Percentiles rank a stretch among this genome's conserved stretches.
Evolutionary conservation across 2,888 invertebrate species (phyloP).

Genomic region (Lucinisca nassula): DNA sequence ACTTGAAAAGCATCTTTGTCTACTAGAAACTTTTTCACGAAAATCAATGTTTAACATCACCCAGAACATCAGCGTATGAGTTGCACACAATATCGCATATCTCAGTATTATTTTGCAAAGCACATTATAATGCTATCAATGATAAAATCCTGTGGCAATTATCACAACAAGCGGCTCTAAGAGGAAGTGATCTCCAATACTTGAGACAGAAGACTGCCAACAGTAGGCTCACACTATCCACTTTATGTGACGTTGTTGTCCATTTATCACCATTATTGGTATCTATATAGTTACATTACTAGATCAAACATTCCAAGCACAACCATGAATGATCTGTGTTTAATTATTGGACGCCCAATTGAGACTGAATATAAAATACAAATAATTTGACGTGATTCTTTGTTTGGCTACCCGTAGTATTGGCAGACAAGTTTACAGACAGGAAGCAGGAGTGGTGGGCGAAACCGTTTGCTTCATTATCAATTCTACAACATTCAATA

Average conservation of each 20-base stretch:
- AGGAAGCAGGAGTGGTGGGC: no score
- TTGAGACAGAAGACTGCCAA: neutral
- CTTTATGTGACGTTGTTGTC: neutral
- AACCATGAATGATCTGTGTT: neutral
- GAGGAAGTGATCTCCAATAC: neutral
- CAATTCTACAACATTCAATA: no score
- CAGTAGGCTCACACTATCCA: neutral
- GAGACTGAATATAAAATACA: neutral
- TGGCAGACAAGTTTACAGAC: no score
- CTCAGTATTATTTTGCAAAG: neutral
- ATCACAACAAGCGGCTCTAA: neutral
- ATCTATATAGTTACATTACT: constrained; percentile 4
- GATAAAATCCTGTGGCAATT: neutral
- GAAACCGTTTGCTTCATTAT: no score
- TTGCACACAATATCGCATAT: neutral
- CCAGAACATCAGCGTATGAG: neutral
- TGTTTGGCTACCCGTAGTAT: neutral
- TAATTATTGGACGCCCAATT: neutral
- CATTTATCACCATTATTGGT: neutral
- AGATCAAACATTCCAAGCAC: neutral
- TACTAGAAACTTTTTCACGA: neutral
- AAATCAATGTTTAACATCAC: neutral
- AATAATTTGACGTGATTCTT: neutral
- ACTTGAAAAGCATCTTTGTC: neutral
- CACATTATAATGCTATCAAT: neutral